These are phyloP conservation scores for Cryptophagus acutangulus DNA, from an alignment of 2,888 invertebrate species.

Conservation along the genomic window DNA sequence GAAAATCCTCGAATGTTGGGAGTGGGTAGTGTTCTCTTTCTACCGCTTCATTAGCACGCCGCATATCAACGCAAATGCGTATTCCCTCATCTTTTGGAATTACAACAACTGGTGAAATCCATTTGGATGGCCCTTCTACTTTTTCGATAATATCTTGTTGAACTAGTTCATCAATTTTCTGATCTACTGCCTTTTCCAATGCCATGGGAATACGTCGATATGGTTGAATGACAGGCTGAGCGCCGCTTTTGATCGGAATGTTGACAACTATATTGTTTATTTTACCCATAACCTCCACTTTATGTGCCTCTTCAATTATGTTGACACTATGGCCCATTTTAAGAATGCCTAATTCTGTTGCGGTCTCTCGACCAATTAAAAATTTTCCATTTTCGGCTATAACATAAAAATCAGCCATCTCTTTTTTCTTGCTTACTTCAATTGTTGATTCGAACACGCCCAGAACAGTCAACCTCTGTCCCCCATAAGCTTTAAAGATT, in stretches of 20 bases:
- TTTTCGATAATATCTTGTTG: slow-evolving; percentile 5
- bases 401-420: slow-evolving; percentile 19
- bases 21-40: slow-evolving; percentile 15
- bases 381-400: slow-evolving; percentile 15
- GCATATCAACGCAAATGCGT: slow-evolving; percentile 17
- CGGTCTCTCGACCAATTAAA: slow-evolving; percentile 20
- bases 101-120: slow-evolving; percentile 13
- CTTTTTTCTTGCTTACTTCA: slow-evolving; percentile 10
- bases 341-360: slow-evolving; percentile 20
- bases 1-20: slow-evolving; percentile 11
- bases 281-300: slow-evolving; percentile 29
- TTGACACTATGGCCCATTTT: slow-evolving; percentile 19
- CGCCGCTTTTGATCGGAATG: slow-evolving; percentile 10
- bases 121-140: slow-evolving; percentile 10
- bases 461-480: slow-evolving; percentile 16
- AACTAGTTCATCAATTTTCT: slow-evolving; percentile 10
- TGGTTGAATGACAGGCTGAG: slow-evolving; percentile 10
- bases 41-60: slow-evolving; percentile 15
- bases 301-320: slow-evolving; percentile 9
- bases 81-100: slow-evolving; percentile 16
- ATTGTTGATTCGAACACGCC: slow-evolving; percentile 24
- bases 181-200: slow-evolving; percentile 7
- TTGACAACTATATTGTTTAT: slow-evolving; percentile 30
- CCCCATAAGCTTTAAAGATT: slow-evolving; percentile 16
- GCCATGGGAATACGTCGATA: slow-evolving; percentile 8